Evolutionary conservation across 2,888 invertebrate species (phyloP), one percentile per base, ranked within the genome.

Genomic region (Acrocyrtus sp.): DNA sequence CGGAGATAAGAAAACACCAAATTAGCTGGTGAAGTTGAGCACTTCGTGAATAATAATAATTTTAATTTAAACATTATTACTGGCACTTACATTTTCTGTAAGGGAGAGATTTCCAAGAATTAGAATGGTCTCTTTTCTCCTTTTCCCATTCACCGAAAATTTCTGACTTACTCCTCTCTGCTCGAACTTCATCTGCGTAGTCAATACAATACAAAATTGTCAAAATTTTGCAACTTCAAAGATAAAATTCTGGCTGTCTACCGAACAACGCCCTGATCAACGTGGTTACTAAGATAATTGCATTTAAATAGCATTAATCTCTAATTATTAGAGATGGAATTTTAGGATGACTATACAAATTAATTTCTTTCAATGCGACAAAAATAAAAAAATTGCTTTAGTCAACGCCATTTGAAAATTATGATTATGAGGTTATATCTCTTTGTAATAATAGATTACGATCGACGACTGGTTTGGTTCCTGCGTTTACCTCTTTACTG

Each of bases 61-160:
- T 43, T 41, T 19, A 56, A 19, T 10, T 19, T 27, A 51, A 15
- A 51, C n/a, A n/a, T n/a, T n/a, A n/a, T n/a, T n/a, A n/a, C n/a
- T n/a, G n/a, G n/a, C n/a, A n/a, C n/a, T n/a, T 74, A 81, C 81
- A 69, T 78, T 80, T 72, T 80, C 78, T 8, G 80, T 79, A n/a
- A 81, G 74, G 8, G 68, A 76, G 12, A 81, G 72, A 63, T 76
- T 77, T 57, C 81, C 81, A 19, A 78, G 77, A 62, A 78, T 69
- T n/a, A 79, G 53, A 22, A 77, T 72, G 0, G 70, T 66, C 45
- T 76, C 75, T 47, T 78, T 78, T 15, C 76, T 24, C 2, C 73
- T 57, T 43, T 77, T 78, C 17, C 75, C 76, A 60, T 79, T 78
- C 1, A 74, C 68, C 5, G 78, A 73, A 39, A 80, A 77, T 39